phyloP scores from a whole-genome alignment of 2,113 vertebrate genomes.

The Elanoides forficatus region DNA sequence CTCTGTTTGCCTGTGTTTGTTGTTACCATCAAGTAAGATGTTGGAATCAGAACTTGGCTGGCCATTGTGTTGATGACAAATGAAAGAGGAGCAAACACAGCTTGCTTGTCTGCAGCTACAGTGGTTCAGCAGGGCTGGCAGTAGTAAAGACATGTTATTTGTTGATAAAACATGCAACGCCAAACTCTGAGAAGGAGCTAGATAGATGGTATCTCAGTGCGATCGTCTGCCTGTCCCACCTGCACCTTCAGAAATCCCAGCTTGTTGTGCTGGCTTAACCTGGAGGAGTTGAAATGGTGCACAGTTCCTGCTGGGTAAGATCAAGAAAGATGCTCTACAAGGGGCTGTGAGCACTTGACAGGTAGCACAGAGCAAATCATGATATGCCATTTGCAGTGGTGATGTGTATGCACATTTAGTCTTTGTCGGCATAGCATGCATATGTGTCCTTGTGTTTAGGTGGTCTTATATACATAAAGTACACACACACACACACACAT shows the following conservation, averaged over 20 bases:
- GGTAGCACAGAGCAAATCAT: neutral
- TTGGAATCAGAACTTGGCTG: slow-evolving; percentile 45
- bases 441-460: neutral
- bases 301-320: neutral
- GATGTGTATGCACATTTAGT: too few relatives aligned
- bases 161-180: slow-evolving; percentile 11
- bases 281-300: neutral
- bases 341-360: neutral
- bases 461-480: too few relatives aligned
- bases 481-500: too few relatives aligned
- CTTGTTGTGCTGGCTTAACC: neutral
- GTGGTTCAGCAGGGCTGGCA: slow-evolving; percentile 33
- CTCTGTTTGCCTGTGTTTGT: slow-evolving; percentile 6
- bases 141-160: slow-evolving; percentile 3
- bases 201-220: neutral
- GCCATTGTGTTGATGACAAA: slow-evolving; percentile 40
- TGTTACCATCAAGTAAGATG: slow-evolving; percentile 3
- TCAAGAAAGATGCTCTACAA: fast-evolving
- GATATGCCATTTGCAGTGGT: fast-evolving
- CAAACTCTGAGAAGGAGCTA: neutral
- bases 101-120: slow-evolving; percentile 54
- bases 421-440: neutral
- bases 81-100: slow-evolving; percentile 43
- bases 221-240: neutral
- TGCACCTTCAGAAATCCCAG: neutral